Evolutionary conservation across 1,140 invertebrate species (phyloP), one percentile per base, ranked within the genome.

Genomic region (Achroia grisella): DNA sequence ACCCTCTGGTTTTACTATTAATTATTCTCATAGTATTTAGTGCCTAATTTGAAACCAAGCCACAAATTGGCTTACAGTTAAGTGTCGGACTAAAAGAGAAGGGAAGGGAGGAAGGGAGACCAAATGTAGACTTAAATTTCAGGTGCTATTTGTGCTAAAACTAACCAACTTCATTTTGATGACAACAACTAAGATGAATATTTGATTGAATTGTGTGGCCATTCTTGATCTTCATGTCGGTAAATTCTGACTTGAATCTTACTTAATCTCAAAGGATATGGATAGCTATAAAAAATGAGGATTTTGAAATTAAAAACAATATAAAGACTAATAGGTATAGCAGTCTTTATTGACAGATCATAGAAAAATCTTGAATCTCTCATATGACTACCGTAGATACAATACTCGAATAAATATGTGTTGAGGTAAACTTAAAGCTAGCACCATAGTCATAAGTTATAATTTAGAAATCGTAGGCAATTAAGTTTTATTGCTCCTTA

Each of bases 321-420:
- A 39, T n/a, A 40, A 40, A 47, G 39, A 46, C 57, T 49, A 53
- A 37, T 34, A 54, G 51, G 17, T 52, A 68, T 52, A 62, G 47
- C 62, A 69, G 62, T 65, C 65, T 80, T 77, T 80, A 80, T 71
- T 80, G 56, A 65, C 54, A 67, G 43, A 71, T 64, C 43, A 62
- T 71, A 75, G 66, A 60, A 52, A 31, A 29, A 43, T 46, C n/a
- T n/a, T n/a, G n/a, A n/a, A 34, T 33, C 39, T 39, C 39, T 40
- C 39, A 29, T 28, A 47, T 33, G 53, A 57, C 58, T 50, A 57
- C 51, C 33, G 40, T 33, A 43, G 15, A 47, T 15, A 48, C 35
- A 69, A 65, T 71, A 72, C 52, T 56, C 46, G 28, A 70, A 80
- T 77, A 75, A 77, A 77, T 75, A 69, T 60, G 61, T 51, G 34